Percentiles rank a stretch among this genome's conserved stretches.
phyloP scores from a whole-genome alignment of 2,888 invertebrate genomes.

The Leucania comma region DNA sequence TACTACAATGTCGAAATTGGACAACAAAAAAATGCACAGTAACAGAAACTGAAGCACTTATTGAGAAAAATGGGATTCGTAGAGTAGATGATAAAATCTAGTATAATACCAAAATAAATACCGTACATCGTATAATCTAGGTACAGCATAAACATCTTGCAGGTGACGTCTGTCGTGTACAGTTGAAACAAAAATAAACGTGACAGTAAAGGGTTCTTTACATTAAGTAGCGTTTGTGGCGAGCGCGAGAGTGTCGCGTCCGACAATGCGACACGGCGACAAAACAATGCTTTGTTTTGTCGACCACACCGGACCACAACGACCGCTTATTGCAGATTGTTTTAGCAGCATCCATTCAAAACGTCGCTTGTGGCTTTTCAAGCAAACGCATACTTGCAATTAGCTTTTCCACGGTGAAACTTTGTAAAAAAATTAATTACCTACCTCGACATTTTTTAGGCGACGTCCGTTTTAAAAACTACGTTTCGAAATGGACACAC shows the following conservation, averaged over 20 bases:
- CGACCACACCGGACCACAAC: constrained; percentile 61
- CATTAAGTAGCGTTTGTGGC: constrained; percentile 62
- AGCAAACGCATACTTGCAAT: constrained; percentile 61
- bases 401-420: constrained; percentile 59
- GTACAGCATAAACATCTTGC: constrained; percentile 36
- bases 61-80: neutral
- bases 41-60: neutral
- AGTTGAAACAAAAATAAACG: constrained; percentile 51
- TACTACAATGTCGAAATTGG: neutral
- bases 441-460: constrained; percentile 4
- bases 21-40: neutral
- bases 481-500: constrained; percentile 13
- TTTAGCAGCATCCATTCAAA: constrained; percentile 71
- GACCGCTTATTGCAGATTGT: constrained; percentile 73
- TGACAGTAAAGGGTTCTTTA: constrained; percentile 51
- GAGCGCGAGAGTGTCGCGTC: constrained; percentile 57
- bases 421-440: constrained; percentile 50
- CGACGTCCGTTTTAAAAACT: constrained; percentile 7
- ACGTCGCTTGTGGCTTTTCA: constrained; percentile 68
- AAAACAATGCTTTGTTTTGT: constrained; percentile 68
- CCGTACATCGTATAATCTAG: constrained; percentile 45
- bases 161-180: constrained; percentile 39
- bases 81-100: neutral
- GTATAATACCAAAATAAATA: constrained; percentile 42
- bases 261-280: constrained; percentile 54